A percentile compares a stretch with the other conserved stretches of the same genome.
These are phyloP conservation scores for Trachythela sp. DNA, from an alignment of 64 coral and sea anemone species.

Conservation along the genomic window DNA sequence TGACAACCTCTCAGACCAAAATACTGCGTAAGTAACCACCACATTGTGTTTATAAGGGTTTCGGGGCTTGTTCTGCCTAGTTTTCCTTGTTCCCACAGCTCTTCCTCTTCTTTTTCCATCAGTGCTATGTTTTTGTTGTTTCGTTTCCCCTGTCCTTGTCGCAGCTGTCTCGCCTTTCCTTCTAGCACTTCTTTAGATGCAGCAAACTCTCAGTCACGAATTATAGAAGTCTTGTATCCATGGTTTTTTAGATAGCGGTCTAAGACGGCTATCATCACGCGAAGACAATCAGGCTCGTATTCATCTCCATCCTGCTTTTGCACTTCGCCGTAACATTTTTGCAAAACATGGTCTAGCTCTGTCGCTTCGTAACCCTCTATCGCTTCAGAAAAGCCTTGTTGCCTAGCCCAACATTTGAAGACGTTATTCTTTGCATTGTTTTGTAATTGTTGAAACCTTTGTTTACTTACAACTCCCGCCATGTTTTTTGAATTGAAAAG, in stretches of 20 bases:
- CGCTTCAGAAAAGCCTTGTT: neutral
- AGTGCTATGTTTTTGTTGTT: constrained; percentile 20
- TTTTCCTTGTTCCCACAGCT: too few relatives aligned
- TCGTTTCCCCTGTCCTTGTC: constrained; percentile 21
- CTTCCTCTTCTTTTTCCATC: neutral
- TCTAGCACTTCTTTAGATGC: constrained; percentile 9
- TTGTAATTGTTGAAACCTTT: too few relatives aligned
- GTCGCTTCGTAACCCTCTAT: constrained; percentile 31
- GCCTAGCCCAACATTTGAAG: constrained; percentile 16
- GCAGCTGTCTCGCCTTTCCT: neutral
- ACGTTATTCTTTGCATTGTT: too few relatives aligned
- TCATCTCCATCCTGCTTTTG: constrained; percentile 9
- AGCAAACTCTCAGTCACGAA: constrained; percentile 10
- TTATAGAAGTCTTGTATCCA: constrained; percentile 26
- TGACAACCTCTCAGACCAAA: constrained; percentile 13
- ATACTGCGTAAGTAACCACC: constrained; percentile 5
- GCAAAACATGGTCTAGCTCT: neutral
- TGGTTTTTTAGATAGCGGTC: neutral
- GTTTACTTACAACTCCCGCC: too few relatives aligned
- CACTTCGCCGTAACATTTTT: constrained; percentile 11
- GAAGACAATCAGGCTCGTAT: constrained; percentile 17
- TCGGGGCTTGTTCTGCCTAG: constrained; percentile 4
- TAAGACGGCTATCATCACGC: neutral
- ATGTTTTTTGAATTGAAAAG: too few relatives aligned
- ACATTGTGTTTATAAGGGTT: neutral